Base-by-base conservation (phyloP, 2,797 vertebrate species). In the Darevskia mixta region DNA sequence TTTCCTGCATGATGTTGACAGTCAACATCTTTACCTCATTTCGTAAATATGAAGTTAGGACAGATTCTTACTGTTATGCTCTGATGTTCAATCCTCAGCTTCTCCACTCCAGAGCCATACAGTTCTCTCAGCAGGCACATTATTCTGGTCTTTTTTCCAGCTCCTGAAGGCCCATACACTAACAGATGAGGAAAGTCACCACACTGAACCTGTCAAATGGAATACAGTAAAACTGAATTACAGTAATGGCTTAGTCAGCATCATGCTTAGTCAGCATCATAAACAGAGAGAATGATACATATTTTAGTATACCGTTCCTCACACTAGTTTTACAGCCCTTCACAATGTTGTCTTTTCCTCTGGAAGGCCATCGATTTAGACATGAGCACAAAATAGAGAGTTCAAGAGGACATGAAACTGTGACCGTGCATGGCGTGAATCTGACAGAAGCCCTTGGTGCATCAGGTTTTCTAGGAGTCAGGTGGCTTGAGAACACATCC, bases 81-180 rank as follows among this genome's bases (percentile, higher is more conserved):
- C 91, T 99, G 99, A 95, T 99, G 99, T 91, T 99, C 99, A 83
- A 99, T 99, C 87, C 99, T 97, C 18, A 99, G 97, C 83, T 99
- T 99, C 94, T 99, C 99, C 85, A 99, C 98, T 35, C 99, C 99
- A 0, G 98, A 93, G 71, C 99, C 99, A 64, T 99, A 99, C 78
- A 99, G 96, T 88, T 99, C 99, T 88, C 98, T 96, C 87, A 99
- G 95, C 84, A 99, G 94, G 95, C 99, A 99, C 99, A 99, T 99
- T 91, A 99, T 99, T 93, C 99, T 98, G 1, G 99, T 99, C 96
- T 99, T 99, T 96, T 99, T 99, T 49, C 99, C 99, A 8, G 98
- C 98, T 13, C 99, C 99, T 2, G 99, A 99, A 0, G 99, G 99
- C 7, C 99, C 99, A 89, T 98, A 99, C 11, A 99, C 98, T 96